Base-by-base conservation (phyloP, 2,888 invertebrate genomes). In the Acrobasis suavella region DNA sequence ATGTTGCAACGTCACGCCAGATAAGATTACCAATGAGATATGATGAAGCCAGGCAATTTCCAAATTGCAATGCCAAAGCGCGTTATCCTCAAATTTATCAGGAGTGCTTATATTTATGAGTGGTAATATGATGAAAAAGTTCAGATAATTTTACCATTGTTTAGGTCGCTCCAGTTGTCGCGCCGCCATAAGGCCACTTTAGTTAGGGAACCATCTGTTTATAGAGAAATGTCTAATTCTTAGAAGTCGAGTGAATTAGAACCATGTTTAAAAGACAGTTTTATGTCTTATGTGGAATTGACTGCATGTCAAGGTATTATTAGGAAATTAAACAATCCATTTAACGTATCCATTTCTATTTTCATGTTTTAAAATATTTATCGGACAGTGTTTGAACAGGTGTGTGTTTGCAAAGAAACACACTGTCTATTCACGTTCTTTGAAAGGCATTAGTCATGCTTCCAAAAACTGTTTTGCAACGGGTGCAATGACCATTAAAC, bases 21-120 rank as follows among this genome's bases (percentile, higher is more conserved):
- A 89, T 90, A 85, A 89, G 88, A 89, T 89, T 88, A 84, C 86
- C 69, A 72, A 74, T 72, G 67, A 70, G 78, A 82, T 84, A 77
- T 82, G 77, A 80, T 80, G 72, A 62, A 62, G 50, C 54, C 50
- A 39, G 52, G 60, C 60, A 46, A 60, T 60, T 52, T 39, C 37
- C 38, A 56, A 56, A 56, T 56, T 56, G 56, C 56, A 56, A 42
- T 42, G 38, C n/a, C 15, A 16, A 55, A n/a, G 42, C 32, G 42
- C 17, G 17, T 17, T 17, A 32, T 56, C 39, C 14, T 46, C 6
- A 14, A 55, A n/a, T 10, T 37, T 55, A 37, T 55, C 10, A 38
- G 32, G 32, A 38, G 2, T 38, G 9, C 12, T 14, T 16, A 32
- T 32, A 7, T 32, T 2, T 7, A 32, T 32, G 7, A 32, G 32